phyloP scores from a whole-genome alignment of 2,113 vertebrate species.

The Herpailurus yagouaroundi region DNA sequence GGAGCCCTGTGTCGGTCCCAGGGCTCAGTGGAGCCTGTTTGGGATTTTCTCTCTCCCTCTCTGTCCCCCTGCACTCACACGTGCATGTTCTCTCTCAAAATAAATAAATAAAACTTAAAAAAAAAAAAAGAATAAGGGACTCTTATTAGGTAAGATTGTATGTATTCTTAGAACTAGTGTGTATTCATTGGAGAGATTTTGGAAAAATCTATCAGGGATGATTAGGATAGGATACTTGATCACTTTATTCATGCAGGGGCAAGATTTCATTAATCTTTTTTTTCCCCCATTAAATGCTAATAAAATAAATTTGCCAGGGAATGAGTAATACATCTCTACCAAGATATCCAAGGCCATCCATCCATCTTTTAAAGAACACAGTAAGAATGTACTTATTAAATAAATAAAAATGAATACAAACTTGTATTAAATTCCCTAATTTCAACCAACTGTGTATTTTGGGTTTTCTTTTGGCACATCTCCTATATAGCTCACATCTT shows the following conservation, averaged over 20 bases:
- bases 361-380: background rate
- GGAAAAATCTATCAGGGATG: background rate
- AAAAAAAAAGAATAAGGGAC: too few species aligned
- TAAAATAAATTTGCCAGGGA: background rate
- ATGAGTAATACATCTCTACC: background rate
- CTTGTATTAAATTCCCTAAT: background rate
- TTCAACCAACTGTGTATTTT: background rate
- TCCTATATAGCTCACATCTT: background rate
- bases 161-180: background rate
- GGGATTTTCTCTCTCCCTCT: too few species aligned
- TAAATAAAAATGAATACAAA: conserved; percentile 18
- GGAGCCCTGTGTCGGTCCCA: too few species aligned
- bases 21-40: too few species aligned
- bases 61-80: too few species aligned
- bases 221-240: background rate
- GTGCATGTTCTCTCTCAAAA: too few species aligned
- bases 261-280: background rate
- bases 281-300: background rate
- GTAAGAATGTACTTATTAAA: conserved; percentile 30
- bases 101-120: too few species aligned
- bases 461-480: background rate
- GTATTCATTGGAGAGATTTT: background rate
- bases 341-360: background rate
- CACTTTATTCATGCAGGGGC: background rate
- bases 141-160: background rate